Evolutionary conservation across 2,888 invertebrate genomes (phyloP).

Genomic region (Synanthedon andrenaeformis): DNA sequence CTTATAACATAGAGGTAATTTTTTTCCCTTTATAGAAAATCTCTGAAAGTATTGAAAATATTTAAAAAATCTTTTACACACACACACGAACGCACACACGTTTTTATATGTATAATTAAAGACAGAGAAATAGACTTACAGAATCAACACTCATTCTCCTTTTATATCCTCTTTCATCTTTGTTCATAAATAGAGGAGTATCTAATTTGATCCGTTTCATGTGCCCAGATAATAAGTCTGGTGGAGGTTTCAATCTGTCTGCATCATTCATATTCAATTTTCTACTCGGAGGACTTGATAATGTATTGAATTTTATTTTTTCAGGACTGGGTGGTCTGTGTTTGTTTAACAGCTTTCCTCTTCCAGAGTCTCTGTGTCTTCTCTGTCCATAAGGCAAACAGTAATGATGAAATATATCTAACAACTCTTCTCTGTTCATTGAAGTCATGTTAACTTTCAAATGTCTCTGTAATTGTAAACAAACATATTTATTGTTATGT

Average conservation of each 20-base stretch:
- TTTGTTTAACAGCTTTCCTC: slow-evolving; percentile 48
- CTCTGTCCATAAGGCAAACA: slow-evolving; percentile 61
- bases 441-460: slow-evolving; percentile 33
- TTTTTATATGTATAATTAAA: no score
- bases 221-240: slow-evolving; percentile 43
- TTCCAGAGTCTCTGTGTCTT: slow-evolving; percentile 47
- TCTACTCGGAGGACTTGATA: slow-evolving; percentile 13
- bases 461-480: slow-evolving; percentile 38
- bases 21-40: no score
- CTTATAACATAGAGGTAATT: not conserved
- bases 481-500: no score
- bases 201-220: slow-evolving; percentile 54
- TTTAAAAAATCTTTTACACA: no score
- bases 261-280: slow-evolving; percentile 15
- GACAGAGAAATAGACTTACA: slow-evolving; percentile 25
- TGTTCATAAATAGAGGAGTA: slow-evolving; percentile 8
- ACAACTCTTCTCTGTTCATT: slow-evolving; percentile 42
- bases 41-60: no score
- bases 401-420: slow-evolving; percentile 52
- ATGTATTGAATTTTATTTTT: slow-evolving; percentile 16
- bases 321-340: slow-evolving; percentile 37
- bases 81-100: no score
- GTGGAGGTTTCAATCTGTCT: slow-evolving; percentile 44
- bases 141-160: slow-evolving; percentile 42
- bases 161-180: slow-evolving; percentile 25